Conservation (phyloP, 1,140 invertebrate species). For the Vanessa atalanta region DNA sequence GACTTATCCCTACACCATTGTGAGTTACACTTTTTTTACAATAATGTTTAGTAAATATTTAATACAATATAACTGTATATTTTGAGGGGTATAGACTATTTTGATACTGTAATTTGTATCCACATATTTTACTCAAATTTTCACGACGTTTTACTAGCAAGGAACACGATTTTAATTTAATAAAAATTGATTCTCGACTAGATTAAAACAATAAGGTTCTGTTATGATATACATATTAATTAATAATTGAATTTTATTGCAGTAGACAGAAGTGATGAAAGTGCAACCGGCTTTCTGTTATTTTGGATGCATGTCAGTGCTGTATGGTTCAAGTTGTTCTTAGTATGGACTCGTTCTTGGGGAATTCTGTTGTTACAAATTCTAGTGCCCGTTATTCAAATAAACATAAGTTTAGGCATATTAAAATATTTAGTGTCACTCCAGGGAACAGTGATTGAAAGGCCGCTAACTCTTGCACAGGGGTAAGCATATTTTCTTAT, state of each 20-base stretch:
- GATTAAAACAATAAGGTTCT: no score
- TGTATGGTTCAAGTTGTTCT: slow-evolving; percentile 64
- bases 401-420: slow-evolving; percentile 56
- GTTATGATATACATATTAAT: neutral
- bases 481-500: slow-evolving; percentile 50
- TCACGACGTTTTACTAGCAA: neutral
- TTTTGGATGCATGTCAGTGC: slow-evolving; percentile 55
- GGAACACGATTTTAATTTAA: neutral
- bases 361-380: slow-evolving; percentile 60
- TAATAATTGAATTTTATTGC: slow-evolving; percentile 12
- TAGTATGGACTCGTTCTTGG: slow-evolving; percentile 64
- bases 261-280: slow-evolving; percentile 50
- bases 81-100: no score
- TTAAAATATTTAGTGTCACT: slow-evolving; percentile 52
- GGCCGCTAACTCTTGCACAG: slow-evolving; percentile 53
- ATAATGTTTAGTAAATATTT: neutral
- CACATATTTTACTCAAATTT: no score
- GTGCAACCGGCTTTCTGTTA: slow-evolving; percentile 48
- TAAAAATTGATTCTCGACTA: no score
- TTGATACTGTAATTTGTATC: no score
- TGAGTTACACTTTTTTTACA: slow-evolving; percentile 31
- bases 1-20: slow-evolving; percentile 50
- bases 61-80: neutral
- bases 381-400: slow-evolving; percentile 57
- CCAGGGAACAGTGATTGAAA: slow-evolving; percentile 40